phyloP scores from a whole-genome alignment of 2,888 invertebrate genomes.

The Helicoverpa assulta region DNA sequence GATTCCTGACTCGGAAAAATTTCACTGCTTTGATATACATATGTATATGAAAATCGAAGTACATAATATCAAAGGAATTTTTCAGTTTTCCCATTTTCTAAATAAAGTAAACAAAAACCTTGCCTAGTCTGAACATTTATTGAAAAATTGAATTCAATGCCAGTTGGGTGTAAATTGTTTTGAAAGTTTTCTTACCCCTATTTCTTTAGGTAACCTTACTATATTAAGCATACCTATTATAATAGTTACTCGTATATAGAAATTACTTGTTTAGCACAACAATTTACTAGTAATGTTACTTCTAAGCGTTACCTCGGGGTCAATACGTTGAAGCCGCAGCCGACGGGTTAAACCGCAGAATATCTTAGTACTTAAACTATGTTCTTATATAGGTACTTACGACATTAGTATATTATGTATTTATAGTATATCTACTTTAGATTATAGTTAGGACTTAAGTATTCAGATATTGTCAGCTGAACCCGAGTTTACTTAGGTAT shows the following conservation, averaged over 20 bases:
- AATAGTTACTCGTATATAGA: slow-evolving; percentile 10
- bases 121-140: too few relatives aligned
- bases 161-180: neutral
- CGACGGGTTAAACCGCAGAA: slow-evolving; percentile 48
- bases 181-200: neutral
- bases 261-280: slow-evolving; percentile 46
- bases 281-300: slow-evolving; percentile 48
- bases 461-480: neutral
- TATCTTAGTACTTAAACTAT: slow-evolving; percentile 39
- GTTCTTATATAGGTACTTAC: slow-evolving; percentile 22
- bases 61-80: slow-evolving; percentile 15
- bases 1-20: slow-evolving; percentile 60
- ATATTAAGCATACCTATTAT: neutral
- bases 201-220: neutral
- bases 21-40: slow-evolving; percentile 35
- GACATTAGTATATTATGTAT: slow-evolving; percentile 2
- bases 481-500: neutral
- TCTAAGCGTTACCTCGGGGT: slow-evolving; percentile 47
- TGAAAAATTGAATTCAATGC: too few relatives aligned
- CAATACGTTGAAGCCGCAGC: slow-evolving; percentile 42
- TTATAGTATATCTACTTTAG: neutral
- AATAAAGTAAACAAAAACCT: too few relatives aligned
- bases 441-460: neutral
- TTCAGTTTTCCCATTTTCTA: neutral
- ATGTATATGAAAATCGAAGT: slow-evolving; percentile 6